Base-by-base conservation (phyloP, 2,113 vertebrate species). In the Rhineura floridana region DNA sequence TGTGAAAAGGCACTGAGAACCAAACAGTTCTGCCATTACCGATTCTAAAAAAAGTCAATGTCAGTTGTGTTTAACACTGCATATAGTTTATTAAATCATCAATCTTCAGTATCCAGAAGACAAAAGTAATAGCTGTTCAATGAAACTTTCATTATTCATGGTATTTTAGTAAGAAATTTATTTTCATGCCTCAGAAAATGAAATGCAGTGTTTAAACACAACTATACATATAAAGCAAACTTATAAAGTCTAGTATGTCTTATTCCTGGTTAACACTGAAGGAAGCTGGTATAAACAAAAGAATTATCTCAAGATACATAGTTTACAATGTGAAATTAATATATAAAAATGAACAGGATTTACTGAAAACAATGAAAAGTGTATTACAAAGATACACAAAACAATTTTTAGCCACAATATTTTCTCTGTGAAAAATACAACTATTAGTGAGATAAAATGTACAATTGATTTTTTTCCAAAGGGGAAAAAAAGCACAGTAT, bases 381-480 rank as follows among this genome's bases (percentile, higher is more conserved):
- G 96, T 98, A 97, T 96, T 97, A 97, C 95, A 98, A 97, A 98
- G 94, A 96, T 97, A 97, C 95, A 97, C 96, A 96, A 97, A 97
- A 97, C 95, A 97, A 96, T 95, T 97, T 97, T 95, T 76, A 98
- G 97, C 95, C 96, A 97, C 96, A 98, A 97, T 97, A 98, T 98
- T 98, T 98, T 96, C 97, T 97, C 97, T 98, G 97, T 98, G 98
- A 99, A 99, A 99, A 99, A 99, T 98, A 99, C 96, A 98, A 97
- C 97, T 98, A 98, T 98, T 97, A 97, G 96, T 98, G 97, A 98
- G 97, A 97, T 97, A 97, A 98, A 98, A 97, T 97, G 96, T 97
- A 98, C 96, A 97, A 95, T 96, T 97, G 96, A 95, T 81, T 81
- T 93, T 89, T 94, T 95, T 95, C 93, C 91, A 83, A 67, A 83